Percentiles rank a stretch among this genome's conserved stretches.
These are phyloP conservation scores for Leptinotarsa rubiginosa DNA, from an alignment of 2,888 invertebrate genomes.

Conservation along the genomic window DNA sequence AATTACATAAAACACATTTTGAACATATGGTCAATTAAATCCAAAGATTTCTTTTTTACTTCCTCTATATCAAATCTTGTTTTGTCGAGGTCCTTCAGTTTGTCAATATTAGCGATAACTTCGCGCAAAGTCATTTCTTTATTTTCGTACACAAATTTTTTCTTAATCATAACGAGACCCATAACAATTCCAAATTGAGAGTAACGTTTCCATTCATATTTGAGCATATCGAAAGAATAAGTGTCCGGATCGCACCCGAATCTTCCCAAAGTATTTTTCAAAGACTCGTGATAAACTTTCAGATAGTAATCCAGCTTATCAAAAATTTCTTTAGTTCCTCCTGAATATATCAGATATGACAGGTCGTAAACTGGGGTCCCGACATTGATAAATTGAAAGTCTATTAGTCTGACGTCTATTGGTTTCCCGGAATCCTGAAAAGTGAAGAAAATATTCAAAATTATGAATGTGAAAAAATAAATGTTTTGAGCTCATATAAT, in stretches of 20 bases:
- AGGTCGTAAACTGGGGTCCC: slow-evolving; percentile 56
- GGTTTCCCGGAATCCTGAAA: slow-evolving; percentile 27
- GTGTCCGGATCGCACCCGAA: slow-evolving; percentile 54
- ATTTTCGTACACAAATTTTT: slow-evolving; percentile 41
- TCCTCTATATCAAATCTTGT: slow-evolving; percentile 16
- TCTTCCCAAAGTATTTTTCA: slow-evolving; percentile 49
- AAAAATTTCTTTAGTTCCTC: slow-evolving; percentile 53
- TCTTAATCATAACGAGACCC: slow-evolving; percentile 41
- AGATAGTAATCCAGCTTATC: slow-evolving; percentile 56
- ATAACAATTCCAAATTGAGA: slow-evolving; percentile 46
- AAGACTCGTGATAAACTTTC: slow-evolving; percentile 56
- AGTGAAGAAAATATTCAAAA: slow-evolving; percentile 5
- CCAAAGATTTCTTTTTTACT: slow-evolving; percentile 13
- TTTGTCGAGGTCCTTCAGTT: neutral
- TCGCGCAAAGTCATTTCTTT: slow-evolving; percentile 4
- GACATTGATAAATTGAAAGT: slow-evolving; percentile 33
- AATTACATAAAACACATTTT: slow-evolving; percentile 17
- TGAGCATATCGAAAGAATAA: slow-evolving; percentile 54
- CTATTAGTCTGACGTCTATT: slow-evolving; percentile 33
- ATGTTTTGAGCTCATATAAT: no score
- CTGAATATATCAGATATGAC: slow-evolving; percentile 59
- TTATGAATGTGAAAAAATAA: no score
- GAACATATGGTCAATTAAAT: slow-evolving; percentile 29
- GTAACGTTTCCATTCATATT: slow-evolving; percentile 52
- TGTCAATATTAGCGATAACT: neutral